Base-by-base conservation (phyloP, 2,888 invertebrate genomes). In the Rhimphoctona megacephalus region DNA sequence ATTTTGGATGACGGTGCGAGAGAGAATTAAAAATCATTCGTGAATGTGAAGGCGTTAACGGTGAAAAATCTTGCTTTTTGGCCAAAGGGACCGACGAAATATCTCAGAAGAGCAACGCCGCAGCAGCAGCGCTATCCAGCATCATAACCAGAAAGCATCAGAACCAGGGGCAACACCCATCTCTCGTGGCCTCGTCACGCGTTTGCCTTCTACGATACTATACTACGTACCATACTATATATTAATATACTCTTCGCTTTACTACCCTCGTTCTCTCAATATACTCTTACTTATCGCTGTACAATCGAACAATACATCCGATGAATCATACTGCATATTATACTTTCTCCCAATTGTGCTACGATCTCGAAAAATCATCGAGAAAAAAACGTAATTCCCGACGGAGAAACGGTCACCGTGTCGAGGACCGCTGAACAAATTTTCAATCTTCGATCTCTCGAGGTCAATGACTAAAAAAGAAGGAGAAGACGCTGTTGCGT, bases 131-230 rank as follows among this genome's bases (percentile, higher is more conserved):
- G 78, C 69, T 81, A 78, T 81, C 81, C 72, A 81, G 52, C 83
- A 77, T 70, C 46, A 70, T 67, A 61, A 33, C 54, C 66, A 81
- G 70, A 85, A 77, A 77, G 72, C 77, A 79, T 79, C 85, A 61
- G 67, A 64, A 84, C 85, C 79, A 84, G 82, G 81, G 85, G 80
- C 83, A 80, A 85, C 86, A 87, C 85, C 87, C 85, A 87, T 88
- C 85, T 84, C 78, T 79, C 82, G 77, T 83, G 83, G 85, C 82
- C 80, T 86, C 73, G 83, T 81, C 84, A 86, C 86, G 84, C 86
- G 81, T 85, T 72, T 57, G 46, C 66, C 82, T 70, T 82, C 72
- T 61, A 82, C 87, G 79, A 77, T 78, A 82, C 73, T 84, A 67
- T 67, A 83, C 84, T 66, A 73, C 80, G 69, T 73, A 77, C 83